phyloP scores from a whole-genome alignment of 2,888 invertebrate species.

The Priocnemis perturbator region DNA sequence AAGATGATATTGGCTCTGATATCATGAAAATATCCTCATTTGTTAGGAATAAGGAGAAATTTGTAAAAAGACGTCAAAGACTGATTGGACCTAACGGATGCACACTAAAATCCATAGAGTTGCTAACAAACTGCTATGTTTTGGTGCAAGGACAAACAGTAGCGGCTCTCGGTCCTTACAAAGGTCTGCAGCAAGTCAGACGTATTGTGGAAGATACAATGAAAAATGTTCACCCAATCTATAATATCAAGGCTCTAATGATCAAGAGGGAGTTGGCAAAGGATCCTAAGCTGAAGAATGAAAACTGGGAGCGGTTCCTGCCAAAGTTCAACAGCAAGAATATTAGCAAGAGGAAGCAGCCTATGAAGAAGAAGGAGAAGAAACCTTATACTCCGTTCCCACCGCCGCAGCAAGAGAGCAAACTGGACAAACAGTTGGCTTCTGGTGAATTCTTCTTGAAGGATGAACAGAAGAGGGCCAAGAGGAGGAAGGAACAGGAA shows the following conservation, averaged over 20 bases:
- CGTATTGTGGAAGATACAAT: constrained; percentile 97
- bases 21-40: constrained; percentile 96
- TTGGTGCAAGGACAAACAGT: constrained; percentile 98
- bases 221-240: constrained; percentile 99
- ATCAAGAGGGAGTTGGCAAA: constrained; percentile 96
- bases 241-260: constrained; percentile 98
- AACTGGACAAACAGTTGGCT: constrained; percentile 94
- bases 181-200: constrained; percentile 90
- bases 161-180: constrained; percentile 95
- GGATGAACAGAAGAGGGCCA: constrained; percentile 85
- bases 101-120: constrained; percentile 96
- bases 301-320: constrained; percentile 97
- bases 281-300: constrained; percentile 92
- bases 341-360: constrained; percentile 90
- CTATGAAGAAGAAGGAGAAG: constrained; percentile 91
- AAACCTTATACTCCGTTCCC: constrained; percentile 98
- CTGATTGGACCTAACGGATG: constrained; percentile 98
- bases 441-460: constrained; percentile 98
- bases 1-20: constrained; percentile 95
- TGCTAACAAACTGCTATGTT: constrained; percentile 97
- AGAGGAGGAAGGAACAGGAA: constrained; percentile 84
- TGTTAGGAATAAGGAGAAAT: constrained; percentile 93
- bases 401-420: constrained; percentile 93
- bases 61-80: constrained; percentile 94
- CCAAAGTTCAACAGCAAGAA: constrained; percentile 95